A percentile compares a stretch with the other conserved stretches of the same genome.
These are phyloP conservation scores for Rhinopomastus cyanomelas DNA, from an alignment of 2,113 vertebrate genomes.

Conservation along the genomic window DNA sequence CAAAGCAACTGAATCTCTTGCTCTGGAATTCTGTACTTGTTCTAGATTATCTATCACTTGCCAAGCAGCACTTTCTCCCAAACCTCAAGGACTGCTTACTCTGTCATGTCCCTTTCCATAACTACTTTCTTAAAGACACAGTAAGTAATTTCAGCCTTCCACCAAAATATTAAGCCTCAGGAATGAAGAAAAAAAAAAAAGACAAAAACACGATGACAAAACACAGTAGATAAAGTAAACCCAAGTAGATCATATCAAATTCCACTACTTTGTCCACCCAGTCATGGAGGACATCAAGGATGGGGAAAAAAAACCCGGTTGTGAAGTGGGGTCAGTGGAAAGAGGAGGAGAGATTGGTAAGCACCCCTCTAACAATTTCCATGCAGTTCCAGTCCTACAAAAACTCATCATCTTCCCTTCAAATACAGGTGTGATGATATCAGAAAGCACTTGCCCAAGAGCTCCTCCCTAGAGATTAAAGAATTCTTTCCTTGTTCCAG, in stretches of 20 bases:
- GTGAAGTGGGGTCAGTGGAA: background rate
- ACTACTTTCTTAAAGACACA: background rate
- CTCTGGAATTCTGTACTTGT: background rate
- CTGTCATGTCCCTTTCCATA: background rate
- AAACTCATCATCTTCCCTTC: background rate
- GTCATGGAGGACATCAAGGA: background rate
- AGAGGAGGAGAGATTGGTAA: background rate
- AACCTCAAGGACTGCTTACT: background rate
- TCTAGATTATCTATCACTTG: background rate
- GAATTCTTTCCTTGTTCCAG: background rate
- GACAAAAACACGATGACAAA: background rate
- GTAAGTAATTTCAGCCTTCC: background rate
- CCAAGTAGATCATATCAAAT: background rate
- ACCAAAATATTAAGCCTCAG: background rate
- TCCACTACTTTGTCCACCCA: background rate
- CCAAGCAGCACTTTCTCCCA: background rate
- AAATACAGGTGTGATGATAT: background rate
- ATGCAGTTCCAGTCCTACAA: background rate
- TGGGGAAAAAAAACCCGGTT: background rate
- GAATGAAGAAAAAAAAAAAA: background rate
- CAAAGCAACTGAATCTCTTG: background rate
- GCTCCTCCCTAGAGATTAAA: background rate
- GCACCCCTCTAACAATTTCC: background rate
- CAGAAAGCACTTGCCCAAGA: background rate
- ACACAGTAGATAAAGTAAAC: background rate